Percentiles rank a stretch among this genome's conserved stretches.
Conservation (phyloP, 2,797 vertebrate species). For the Anolis apletophallus region DNA sequence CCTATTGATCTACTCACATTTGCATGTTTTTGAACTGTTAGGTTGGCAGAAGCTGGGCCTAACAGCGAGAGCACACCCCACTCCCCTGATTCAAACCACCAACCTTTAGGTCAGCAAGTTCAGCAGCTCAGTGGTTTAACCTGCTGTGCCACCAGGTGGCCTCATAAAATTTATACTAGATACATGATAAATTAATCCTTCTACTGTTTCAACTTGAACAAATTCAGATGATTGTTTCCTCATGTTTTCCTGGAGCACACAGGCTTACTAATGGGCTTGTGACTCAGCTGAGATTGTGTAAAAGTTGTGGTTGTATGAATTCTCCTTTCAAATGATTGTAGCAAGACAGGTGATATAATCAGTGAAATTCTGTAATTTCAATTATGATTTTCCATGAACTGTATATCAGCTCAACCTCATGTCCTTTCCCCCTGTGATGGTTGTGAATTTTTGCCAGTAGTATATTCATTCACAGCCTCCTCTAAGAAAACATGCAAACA, state of each 20-base stretch:
- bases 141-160: too few relatives aligned
- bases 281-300: neutral
- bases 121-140: too few relatives aligned
- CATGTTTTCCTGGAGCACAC: neutral
- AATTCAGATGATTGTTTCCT: neutral
- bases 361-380: neutral
- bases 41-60: too few relatives aligned
- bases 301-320: neutral
- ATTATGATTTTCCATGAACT: neutral
- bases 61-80: too few relatives aligned
- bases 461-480: too few relatives aligned
- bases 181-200: neutral
- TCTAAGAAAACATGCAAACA: neutral
- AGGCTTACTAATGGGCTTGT: neutral
- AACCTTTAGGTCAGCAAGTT: too few relatives aligned
- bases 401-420: neutral
- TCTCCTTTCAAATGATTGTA: neutral
- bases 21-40: too few relatives aligned
- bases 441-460: neutral
- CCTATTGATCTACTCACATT: too few relatives aligned
- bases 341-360: neutral
- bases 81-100: too few relatives aligned
- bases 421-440: neutral
- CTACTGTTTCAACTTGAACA: neutral
- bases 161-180: too few relatives aligned